Conservation (phyloP, 2,888 invertebrate genomes). For the Agrypnus murinus region DNA sequence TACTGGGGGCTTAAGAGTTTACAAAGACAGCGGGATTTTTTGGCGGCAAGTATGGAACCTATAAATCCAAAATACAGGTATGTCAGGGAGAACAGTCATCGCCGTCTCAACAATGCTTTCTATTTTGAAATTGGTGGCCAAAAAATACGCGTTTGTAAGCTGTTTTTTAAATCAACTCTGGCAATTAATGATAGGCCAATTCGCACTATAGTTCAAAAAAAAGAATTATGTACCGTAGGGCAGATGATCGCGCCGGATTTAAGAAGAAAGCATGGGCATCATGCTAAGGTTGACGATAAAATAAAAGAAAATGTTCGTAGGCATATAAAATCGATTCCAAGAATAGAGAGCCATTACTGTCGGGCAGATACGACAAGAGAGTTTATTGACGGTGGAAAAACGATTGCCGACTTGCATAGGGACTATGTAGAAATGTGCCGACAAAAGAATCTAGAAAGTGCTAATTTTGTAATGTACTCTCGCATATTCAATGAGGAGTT, state of each 20-base stretch:
- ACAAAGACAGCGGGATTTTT: slow-evolving; percentile 20
- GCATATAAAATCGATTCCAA: slow-evolving; percentile 54
- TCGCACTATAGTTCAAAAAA: slow-evolving; percentile 39
- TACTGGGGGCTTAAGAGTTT: slow-evolving; percentile 26
- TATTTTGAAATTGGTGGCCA: slow-evolving; percentile 20
- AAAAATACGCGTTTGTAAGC: slow-evolving; percentile 39
- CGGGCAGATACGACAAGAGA: not conserved
- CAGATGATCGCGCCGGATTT: slow-evolving; percentile 53
- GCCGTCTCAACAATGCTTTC: slow-evolving; percentile 33
- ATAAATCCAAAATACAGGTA: slow-evolving; percentile 27
- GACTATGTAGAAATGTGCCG: not conserved
- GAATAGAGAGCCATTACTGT: slow-evolving; percentile 5
- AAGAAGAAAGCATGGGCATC: slow-evolving; percentile 59
- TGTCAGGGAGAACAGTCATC: not conserved
- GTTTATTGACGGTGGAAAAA: slow-evolving; percentile 2
- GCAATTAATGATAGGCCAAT: slow-evolving; percentile 47
- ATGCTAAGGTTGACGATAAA: slow-evolving; percentile 48
- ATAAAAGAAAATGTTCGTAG: slow-evolving; percentile 53
- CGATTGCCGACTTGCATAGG: not conserved
- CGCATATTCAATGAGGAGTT: slow-evolving; percentile 34
- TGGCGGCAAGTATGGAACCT: not conserved
- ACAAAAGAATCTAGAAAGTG: slow-evolving; percentile 20
- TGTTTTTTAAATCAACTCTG: slow-evolving; percentile 47
- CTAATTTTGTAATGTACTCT: slow-evolving; percentile 33
- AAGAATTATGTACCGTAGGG: slow-evolving; percentile 18